Evolutionary conservation across 2,888 invertebrate genomes (phyloP).

Genomic region (Andrena chrysosceles): DNA sequence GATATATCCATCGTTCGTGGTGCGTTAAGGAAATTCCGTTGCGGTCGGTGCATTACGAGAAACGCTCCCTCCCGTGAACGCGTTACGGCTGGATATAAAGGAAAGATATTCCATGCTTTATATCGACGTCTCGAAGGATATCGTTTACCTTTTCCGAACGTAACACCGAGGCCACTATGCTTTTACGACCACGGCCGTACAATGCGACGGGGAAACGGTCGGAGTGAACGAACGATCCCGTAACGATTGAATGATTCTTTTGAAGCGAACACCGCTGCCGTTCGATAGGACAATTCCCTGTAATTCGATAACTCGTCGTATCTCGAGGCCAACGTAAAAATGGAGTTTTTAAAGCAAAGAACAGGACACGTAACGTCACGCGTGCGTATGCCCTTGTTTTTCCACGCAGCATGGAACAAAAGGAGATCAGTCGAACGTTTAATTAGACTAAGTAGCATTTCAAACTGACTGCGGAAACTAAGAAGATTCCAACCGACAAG

Average conservation of each 20-base stretch:
- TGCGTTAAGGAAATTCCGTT: slow-evolving; percentile 47
- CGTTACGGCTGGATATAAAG: slow-evolving; percentile 12
- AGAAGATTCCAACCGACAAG: too few species aligned
- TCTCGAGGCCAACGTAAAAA: background rate
- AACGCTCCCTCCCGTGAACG: background rate
- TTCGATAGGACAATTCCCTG: background rate
- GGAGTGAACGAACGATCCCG: slow-evolving; percentile 5
- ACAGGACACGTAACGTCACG: background rate
- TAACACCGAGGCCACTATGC: slow-evolving; percentile 7
- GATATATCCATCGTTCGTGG: background rate
- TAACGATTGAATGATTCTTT: slow-evolving; percentile 19
- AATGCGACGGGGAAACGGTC: slow-evolving; percentile 4
- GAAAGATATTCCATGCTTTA: slow-evolving; percentile 25
- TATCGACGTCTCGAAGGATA: slow-evolving; percentile 20
- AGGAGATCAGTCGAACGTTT: too few species aligned
- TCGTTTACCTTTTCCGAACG: slow-evolving; percentile 9
- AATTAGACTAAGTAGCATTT: too few species aligned
- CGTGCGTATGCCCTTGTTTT: too few species aligned
- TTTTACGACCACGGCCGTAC: slow-evolving; percentile 14
- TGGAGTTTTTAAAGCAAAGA: background rate
- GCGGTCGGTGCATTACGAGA: slow-evolving; percentile 9
- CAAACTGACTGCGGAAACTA: too few species aligned
- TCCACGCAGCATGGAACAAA: too few species aligned
- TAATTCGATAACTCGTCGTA: slow-evolving; percentile 10
- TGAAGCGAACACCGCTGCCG: background rate